phyloP scores from a whole-genome alignment of 2,113 vertebrate species.

The Scartelaos histophorus region DNA sequence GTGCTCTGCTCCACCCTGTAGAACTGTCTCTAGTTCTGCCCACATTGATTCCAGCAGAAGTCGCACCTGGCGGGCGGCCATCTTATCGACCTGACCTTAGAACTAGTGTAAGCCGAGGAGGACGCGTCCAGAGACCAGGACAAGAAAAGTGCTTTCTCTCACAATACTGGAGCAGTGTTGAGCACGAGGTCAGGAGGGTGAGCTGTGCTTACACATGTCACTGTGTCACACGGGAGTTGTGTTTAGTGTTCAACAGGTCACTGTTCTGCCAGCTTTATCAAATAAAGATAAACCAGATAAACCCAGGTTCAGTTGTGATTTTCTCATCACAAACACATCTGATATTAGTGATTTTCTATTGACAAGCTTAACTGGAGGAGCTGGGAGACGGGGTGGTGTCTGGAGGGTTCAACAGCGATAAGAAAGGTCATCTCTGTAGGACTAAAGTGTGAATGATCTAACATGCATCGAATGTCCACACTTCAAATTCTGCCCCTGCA shows the following conservation, averaged over 20 bases:
- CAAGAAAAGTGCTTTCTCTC: constrained; percentile 35
- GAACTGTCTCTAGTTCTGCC: constrained; percentile 38
- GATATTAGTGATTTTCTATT: too few species aligned
- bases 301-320: too few species aligned
- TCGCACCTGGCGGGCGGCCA: constrained; percentile 62
- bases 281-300: too few species aligned
- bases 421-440: too few species aligned
- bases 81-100: constrained; percentile 56
- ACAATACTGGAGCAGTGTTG: constrained; percentile 12
- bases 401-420: too few species aligned
- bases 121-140: constrained; percentile 19
- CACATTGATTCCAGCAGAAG: constrained; percentile 58
- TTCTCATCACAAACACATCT: too few species aligned
- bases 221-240: not conserved
- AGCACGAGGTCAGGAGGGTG: not conserved
- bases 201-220: not conserved
- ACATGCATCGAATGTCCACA: too few species aligned
- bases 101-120: constrained; percentile 35
- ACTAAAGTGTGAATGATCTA: too few species aligned
- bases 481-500: too few species aligned
- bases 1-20: constrained; percentile 38
- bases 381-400: too few species aligned
- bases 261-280: not conserved
- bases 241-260: not conserved
- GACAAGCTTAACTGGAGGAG: too few species aligned